These are phyloP conservation scores for Anthrax anthrax DNA, from an alignment of 2,888 invertebrate genomes.

Conservation along the genomic window DNA sequence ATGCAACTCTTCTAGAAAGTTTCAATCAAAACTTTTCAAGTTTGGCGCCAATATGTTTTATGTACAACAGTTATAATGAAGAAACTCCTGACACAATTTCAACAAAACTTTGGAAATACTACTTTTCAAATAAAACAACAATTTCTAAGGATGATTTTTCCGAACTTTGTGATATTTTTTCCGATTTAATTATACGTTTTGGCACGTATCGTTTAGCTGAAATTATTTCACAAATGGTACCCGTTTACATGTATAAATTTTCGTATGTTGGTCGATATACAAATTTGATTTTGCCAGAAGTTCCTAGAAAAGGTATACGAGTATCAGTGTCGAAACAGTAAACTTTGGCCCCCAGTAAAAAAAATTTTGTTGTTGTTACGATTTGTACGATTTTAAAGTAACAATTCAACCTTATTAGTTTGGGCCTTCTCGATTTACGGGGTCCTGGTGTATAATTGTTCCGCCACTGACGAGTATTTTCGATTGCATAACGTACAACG, in stretches of 20 bases:
- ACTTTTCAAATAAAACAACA: constrained; percentile 14
- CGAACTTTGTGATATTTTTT: constrained; percentile 4
- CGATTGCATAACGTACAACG: no score
- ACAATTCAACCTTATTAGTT: no score
- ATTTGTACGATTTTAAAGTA: no score
- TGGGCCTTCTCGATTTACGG: no score
- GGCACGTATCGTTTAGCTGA: constrained; percentile 35
- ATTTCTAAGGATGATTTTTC: background rate
- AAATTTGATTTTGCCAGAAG: constrained; percentile 18
- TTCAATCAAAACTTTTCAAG: constrained; percentile 35
- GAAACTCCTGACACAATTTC: constrained; percentile 17
- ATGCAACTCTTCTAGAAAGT: constrained; percentile 28
- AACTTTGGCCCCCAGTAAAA: no score
- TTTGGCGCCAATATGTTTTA: constrained; percentile 38
- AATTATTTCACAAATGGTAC: constrained; percentile 32
- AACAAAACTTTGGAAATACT: background rate
- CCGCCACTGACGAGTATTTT: no score
- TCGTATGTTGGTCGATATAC: constrained; percentile 36
- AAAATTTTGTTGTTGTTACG: no score
- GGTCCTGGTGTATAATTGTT: no score
- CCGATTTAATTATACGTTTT: constrained; percentile 38
- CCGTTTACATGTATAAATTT: constrained; percentile 38
- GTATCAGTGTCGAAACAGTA: no score
- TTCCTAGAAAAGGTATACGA: no score
- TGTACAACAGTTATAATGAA: constrained; percentile 21